Base-by-base conservation (phyloP, 2,797 vertebrate genomes). In the Tiaroga cobitis region DNA sequence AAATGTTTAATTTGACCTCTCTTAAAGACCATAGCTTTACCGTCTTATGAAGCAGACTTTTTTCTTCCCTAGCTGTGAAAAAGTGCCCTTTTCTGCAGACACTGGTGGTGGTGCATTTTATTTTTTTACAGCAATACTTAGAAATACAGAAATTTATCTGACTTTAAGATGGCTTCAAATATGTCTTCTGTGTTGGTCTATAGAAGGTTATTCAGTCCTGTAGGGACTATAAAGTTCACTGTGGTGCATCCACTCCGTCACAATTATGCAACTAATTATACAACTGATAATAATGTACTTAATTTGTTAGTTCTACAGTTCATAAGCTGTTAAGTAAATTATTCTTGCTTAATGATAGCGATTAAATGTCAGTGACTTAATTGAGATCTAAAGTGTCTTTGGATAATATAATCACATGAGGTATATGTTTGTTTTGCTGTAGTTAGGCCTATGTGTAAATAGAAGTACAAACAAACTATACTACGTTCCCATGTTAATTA, bases 311-410 rank as follows among this genome's bases (percentile, higher is more conserved):
- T 94, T 93, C 92, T 93, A 92, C 91, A 94, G 93, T 94, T 94
- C 92, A 95, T 95, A 94, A 95, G 95, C 95, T 95, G 94, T 94
- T 94, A 94, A 94, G 94, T 93, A 95, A 95, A 96, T 94, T 94
- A 95, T 95, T 95, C 95, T 94, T 93, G 93, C 93, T 95, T 95
- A 95, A 95, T 95, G 94, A 96, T 95, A 93, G 93, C 88, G 91
- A 93, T 92, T 93, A 89, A 91, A 92, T 92, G 93, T 94, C 94
- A 95, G 90, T 87, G 91, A 91, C 94, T 90, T 96, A 96, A 95
- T 94, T 94, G 93, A 95, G 93, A 96, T 92, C 84, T 94, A 95
- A 95, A 92, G 89, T 85, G 90, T 91, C 90, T 92, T 92, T 88
- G 90, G 37, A 87, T 93, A 93, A 94, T 93, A 92, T 88, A 91